Evolutionary conservation across 2,888 invertebrate species (phyloP).

Genomic region (Lithophane leautieri): DNA sequence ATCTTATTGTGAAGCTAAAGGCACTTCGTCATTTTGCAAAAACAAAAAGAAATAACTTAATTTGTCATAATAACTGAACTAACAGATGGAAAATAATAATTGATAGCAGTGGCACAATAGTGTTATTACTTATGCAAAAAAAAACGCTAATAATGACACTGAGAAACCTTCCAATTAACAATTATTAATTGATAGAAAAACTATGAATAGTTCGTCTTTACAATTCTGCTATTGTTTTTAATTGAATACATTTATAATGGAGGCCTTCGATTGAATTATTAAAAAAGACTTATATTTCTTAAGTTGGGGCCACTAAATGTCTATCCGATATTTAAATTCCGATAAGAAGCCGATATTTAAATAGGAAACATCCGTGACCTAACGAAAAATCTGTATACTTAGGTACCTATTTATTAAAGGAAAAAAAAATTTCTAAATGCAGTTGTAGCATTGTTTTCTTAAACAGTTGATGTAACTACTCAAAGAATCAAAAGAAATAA

Average conservation of each 20-base stretch:
- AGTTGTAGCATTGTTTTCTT: background rate
- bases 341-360: background rate
- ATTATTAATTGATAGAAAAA: conserved; percentile 27
- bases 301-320: conserved; percentile 27
- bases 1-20: conserved; percentile 10
- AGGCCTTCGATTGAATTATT: background rate
- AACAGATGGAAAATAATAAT: conserved; percentile 42
- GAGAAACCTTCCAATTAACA: conserved; percentile 25
- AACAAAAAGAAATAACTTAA: conserved; percentile 19
- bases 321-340: background rate
- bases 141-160: conserved; percentile 23
- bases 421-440: too few species aligned
- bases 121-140: conserved; percentile 30
- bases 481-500: background rate
- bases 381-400: background rate
- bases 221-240: conserved; percentile 39
- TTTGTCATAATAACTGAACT: conserved; percentile 20
- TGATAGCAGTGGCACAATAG: conserved; percentile 25
- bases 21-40: conserved; percentile 7
- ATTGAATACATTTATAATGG: conserved; percentile 15
- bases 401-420: background rate
- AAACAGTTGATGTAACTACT: background rate
- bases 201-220: conserved; percentile 12
- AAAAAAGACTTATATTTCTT: background rate
- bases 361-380: background rate